Evolutionary conservation across 2,113 vertebrate genomes (phyloP), one percentile per base, ranked within the genome.

Genomic region (Gobio gobio): DNA sequence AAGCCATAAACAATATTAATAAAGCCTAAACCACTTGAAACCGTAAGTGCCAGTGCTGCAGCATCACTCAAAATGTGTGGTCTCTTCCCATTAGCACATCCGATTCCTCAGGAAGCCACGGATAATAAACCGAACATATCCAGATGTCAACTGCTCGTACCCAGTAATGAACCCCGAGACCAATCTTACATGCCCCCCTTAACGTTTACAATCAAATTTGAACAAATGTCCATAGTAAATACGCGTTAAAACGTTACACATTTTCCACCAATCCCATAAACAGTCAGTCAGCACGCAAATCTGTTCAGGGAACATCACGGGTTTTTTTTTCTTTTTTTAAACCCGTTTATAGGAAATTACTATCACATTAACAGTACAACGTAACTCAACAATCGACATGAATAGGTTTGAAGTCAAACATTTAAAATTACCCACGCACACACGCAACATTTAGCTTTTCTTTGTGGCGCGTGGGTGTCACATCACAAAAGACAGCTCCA

Each of bases 41-140:
- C 6, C 33, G 0, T 16, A 78, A 59, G 76, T 24, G 33, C 5
- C 76, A 14, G 58, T 22, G 7, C 36, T 22, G 3, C 36, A 63
- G 78, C 58, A 47, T 79, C 56, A 45, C 36, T 79, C 56, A 78
- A n/a, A n/a, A n/a, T 58, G 22, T 10, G 49, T 56, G 47, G 20
- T 6, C 22, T 58, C 33, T 20, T 76, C 26, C 54, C 73, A 51
- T 51, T 74, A 49, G 43, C 72, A 49, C 43, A 16, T 47, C 43
- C 70, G 24, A n/a, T 33, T 79, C 36, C 56, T 59, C 56, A 24
- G 22, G 56, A 16, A 59, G 4, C 56, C 76, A 59, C 10, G 12
- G 33, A 78, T 43, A 63, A 43, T 5, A 5, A 72, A 12, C 76
- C 13, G 22, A 63, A 7, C 56, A 12, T n/a, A 80, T 64, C 24